Base-by-base conservation (phyloP, 2,113 vertebrate genomes). In the Platichthys stellatus region DNA sequence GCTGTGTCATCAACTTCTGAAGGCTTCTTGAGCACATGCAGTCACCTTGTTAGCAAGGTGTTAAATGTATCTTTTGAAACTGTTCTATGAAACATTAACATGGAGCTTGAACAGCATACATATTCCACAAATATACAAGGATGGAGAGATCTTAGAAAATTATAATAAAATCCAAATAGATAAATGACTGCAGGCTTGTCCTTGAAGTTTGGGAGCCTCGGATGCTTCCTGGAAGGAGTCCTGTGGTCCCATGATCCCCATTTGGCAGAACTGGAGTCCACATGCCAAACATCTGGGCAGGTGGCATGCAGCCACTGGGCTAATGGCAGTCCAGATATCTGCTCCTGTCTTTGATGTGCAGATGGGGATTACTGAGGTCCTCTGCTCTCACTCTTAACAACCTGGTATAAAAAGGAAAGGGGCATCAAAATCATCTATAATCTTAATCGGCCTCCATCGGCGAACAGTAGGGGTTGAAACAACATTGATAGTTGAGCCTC, bases 231-330 rank as follows among this genome's bases (percentile, higher is more conserved):
- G 86, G 75, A 90, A 70, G 58, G 63, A 43, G 2, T 70, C 75
- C 77, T 80, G 67, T 68, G 58, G 68, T 83, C 83, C 72, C 71
- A 63, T 80, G 79, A 85, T 83, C 67, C 86, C 76, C 76, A 86
- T 88, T 89, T 91, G 91, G 89, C 88, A 91, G 73, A 73, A 26
- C 40, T 45, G 56, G 63, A 66, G 74, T 85, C 77, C 68, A 31
- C 87, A 80, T 80, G 87, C 88, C 82, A 84, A 92, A 93, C 92
- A 93, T 92, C 93, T 93, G 91, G 80, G 71, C 87, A 88, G 83
- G 82, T 93, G 92, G 92, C 90, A 70, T 47, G 53, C 43, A 56
- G 83, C 86, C 92, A 90, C 80, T 67, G 38, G 2, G 66, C 69
- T 89, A 91, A 91, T 87, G 74, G 84, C 82, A 61, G 70, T 70